Evolutionary conservation across 2,113 vertebrate genomes (phyloP).

Genomic region (Limnothrissa miodon): DNA sequence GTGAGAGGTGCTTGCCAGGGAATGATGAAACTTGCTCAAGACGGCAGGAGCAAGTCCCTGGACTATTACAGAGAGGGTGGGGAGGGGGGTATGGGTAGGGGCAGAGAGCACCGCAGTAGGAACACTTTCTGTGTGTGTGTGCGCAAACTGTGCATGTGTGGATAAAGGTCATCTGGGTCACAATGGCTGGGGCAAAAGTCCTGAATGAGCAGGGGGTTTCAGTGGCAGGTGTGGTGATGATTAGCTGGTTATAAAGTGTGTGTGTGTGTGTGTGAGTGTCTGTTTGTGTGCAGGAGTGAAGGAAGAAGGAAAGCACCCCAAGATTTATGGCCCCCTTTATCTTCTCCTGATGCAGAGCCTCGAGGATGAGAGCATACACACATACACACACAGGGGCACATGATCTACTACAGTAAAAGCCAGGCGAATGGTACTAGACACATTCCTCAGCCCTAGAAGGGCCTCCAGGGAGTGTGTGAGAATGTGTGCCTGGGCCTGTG

Average conservation of each 20-base stretch:
- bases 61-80: background rate
- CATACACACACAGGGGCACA: slow-evolving; percentile 1
- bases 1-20: slow-evolving; percentile 2
- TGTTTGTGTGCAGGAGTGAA: slow-evolving; percentile 12
- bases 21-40: slow-evolving; percentile 12
- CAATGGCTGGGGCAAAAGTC: background rate
- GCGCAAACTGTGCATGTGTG: background rate
- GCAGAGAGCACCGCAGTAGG: background rate
- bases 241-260: background rate
- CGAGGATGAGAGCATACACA: background rate
- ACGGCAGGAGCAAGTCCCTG: background rate
- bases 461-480: slow-evolving; percentile 18
- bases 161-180: background rate
- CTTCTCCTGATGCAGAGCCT: background rate
- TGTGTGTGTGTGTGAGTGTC: too few relatives aligned
- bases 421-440: background rate
- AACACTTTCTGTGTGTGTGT: background rate
- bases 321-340: slow-evolving; percentile 10
- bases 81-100: background rate
- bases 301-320: background rate
- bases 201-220: background rate
- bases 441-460: slow-evolving; percentile 11
- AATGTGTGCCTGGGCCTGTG: background rate
- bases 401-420: background rate
- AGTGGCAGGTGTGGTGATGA: background rate